Base-by-base conservation (phyloP, 2,888 invertebrate genomes). In the Cerastis leucographa region DNA sequence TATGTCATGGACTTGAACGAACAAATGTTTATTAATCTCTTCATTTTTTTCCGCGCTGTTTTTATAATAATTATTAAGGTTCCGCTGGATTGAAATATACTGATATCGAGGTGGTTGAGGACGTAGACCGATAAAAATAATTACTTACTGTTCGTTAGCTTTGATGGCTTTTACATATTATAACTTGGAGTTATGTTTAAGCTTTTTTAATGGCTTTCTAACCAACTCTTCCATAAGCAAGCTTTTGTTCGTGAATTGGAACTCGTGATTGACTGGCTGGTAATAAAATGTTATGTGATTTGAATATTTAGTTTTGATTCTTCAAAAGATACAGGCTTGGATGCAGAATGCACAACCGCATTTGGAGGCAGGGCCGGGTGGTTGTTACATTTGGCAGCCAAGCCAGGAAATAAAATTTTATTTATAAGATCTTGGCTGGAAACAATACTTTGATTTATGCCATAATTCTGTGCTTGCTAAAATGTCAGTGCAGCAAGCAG, bases 1-100 rank as follows among this genome's bases (percentile, higher is more conserved):
- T 92, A 93, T 92, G 93, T 93, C 93, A 94, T 94, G 90, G 85
- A 88, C 87, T 87, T 80, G 84, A 90, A 79, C 86, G 81, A 72
- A 81, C 89, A 83, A 91, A 90, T 91, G 90, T 93, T 93, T 93
- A 90, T 89, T 85, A 86, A 81, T 89, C 88, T 93, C 93, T 91
- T 92, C 91, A 92, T 17, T 83, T 95, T 94, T 95, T 95, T 86
- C 72, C 74, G 70, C 59, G 88, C 17, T 51, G 6, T 82, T 76
- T 92, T 92, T 91, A 90, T 90, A 85, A 81, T 68, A 75, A 65
- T 77, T 74, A 87, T 88, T 90, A 35, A 35, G 35, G 35, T 35
- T 35, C 35, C 35, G 35, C 3, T 35, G 35, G 3, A 35, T 35
- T 35, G 3, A 35, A 35, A 35, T 3, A 69, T 72, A 67, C 70